Evolutionary conservation across 2,113 vertebrate genomes (phyloP), one percentile per base, ranked within the genome.

Genomic region (Oreocharis arfaki): DNA sequence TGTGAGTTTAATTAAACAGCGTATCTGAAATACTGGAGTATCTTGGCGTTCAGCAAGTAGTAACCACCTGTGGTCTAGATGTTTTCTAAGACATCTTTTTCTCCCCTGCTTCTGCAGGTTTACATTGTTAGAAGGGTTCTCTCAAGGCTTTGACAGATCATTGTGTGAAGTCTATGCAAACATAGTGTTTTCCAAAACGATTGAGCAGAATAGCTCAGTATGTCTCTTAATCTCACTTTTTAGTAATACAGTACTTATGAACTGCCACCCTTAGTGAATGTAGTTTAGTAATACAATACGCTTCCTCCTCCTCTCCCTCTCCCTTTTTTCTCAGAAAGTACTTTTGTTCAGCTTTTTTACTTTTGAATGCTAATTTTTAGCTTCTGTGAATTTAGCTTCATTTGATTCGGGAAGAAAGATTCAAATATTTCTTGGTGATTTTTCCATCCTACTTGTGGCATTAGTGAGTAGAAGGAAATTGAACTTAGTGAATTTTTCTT

Each of bases 1-100:
- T 86, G 21, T 28, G 64, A 68, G 47, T 91, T 67, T 59, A 87
- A 79, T 93, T 88, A 87, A 94, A 73, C 57, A 70, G 57, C 7
- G 5, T 63, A 56, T 55, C 49, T 83, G 64, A 82, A 87, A 77
- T 83, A 70, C 33, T 0, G 0, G 19, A 74, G 27, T 79, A 13
- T 46, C 57, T 76, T 88, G 70, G 53, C 52, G 11, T 91, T 93
- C 33, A 86, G 81, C 67, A 67, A 56, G n/a, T 14, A 23, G 59
- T 84, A 84, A 74, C 71, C 65, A 76, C 89, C 44, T 60, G 26
- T 53, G 53, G 39, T 71, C 55, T 86, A 39, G 50, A 28, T 60
- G 26, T 87, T 96, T 90, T 88, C 64, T 82, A 67, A 87, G 50
- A n/a, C 67, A 52, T 22, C 1, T 50, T 87, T 75, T 82, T 52